Evolutionary conservation across 2,797 vertebrate species (phyloP), one percentile per base, ranked within the genome.

Genomic region (Dendrocincla fuliginosa): DNA sequence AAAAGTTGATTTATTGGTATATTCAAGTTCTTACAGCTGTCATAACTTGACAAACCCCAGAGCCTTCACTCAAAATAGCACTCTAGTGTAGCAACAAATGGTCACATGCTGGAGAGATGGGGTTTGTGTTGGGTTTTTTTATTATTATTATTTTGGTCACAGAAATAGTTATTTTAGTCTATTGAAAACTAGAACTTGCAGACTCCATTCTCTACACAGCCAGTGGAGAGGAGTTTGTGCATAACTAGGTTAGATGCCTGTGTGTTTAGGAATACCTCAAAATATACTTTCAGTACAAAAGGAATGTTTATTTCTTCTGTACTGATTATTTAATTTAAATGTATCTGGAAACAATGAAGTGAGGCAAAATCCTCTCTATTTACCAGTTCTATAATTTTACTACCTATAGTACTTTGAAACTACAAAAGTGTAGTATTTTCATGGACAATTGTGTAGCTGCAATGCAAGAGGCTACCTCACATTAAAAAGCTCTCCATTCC

Each of bases 41-140:
- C 73, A 73, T 87, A 94, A 83, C 46, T 53, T 75, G 60, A 89
- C 41, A 80, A 85, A 92, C 16, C 57, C 64, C 68, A 79, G 70
- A 93, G 52, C 28, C 37, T 87, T 93, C 60, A n/a, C 39, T 96
- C 84, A 84, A 84, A 94, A 92, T 49, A 67, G 52, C 73, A 79
- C 87, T 80, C 75, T 33, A 56, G 63, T 44, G 87, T 68, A 76
- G 47, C 59, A 89, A 79, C 24, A 81, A 87, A 84, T 41, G 28
- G 35, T 57, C 18, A 44, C 8, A 1, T 81, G 39, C 11, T 8
- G 5, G 56, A 88, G 35, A 89, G 11, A 30, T 47, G 37, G 22
- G 16, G 39, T 78, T 84, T 32, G 39, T 35, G 5, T 41, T 10
- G 23, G 11, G 5, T 10, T 41, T 70, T 49, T 57, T 46, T 22